Evolutionary conservation across 37 sponge, comb jelly and placozoan genomes (phyloP).

Genomic region (Cladorhizidae sp.): DNA sequence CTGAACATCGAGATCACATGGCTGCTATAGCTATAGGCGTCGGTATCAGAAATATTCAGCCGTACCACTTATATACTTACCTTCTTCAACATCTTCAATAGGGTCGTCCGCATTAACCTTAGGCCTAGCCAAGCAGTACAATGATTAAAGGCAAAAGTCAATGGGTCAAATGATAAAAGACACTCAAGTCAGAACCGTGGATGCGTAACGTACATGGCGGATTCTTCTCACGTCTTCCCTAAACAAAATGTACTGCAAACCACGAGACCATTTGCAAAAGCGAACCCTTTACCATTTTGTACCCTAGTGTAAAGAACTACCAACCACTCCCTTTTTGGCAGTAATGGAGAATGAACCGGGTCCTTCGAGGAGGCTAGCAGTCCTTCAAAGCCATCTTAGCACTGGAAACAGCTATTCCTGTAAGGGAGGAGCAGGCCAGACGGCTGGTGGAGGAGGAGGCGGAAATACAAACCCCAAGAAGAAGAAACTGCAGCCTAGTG

Average conservation of each 20-base stretch:
- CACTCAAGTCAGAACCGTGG: neutral
- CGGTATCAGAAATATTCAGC: no score
- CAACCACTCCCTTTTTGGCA: no score
- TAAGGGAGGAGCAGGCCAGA: neutral
- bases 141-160: neutral
- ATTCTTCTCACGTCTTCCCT: neutral
- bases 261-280: no score
- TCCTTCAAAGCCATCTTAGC: conserved; percentile 44
- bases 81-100: conserved; percentile 27
- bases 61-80: no score
- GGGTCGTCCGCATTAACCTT: conserved; percentile 39
- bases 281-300: no score
- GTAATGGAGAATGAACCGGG: no score
- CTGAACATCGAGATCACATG: no score
- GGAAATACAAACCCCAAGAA: neutral
- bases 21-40: no score
- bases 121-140: conserved; percentile 12
- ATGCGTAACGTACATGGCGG: neutral
- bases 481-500: conserved; percentile 27
- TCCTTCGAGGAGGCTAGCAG: conserved; percentile 30
- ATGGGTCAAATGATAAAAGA: neutral
- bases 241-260: no score
- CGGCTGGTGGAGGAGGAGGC: neutral
- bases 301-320: no score
- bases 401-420: neutral